Percentiles rank a stretch among this genome's conserved stretches.
phyloP scores from a whole-genome alignment of 2,113 vertebrate species.

The Trematocara macrostoma region DNA sequence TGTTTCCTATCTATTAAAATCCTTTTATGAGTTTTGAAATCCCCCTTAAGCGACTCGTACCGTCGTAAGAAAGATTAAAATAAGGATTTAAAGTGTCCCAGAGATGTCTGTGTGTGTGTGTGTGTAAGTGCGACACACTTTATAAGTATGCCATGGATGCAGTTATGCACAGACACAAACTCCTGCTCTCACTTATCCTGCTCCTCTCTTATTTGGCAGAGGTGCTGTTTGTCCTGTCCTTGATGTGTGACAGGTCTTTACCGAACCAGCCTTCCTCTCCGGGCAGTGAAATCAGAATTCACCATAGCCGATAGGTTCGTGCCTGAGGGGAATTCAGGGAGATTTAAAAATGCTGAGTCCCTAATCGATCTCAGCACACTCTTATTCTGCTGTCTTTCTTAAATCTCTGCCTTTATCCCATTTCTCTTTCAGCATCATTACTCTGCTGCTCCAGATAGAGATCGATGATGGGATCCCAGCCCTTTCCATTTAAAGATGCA shows the following conservation, averaged over 20 bases:
- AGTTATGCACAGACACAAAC: background rate
- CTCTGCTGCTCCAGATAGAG: conserved; percentile 42
- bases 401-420: conserved; percentile 62
- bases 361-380: conserved; percentile 58
- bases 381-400: conserved; percentile 57
- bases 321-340: conserved; percentile 52
- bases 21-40: conserved; percentile 42
- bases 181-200: background rate
- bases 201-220: background rate
- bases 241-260: conserved; percentile 52
- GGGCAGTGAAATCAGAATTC: conserved; percentile 51
- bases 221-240: conserved; percentile 50
- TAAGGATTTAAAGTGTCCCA: conserved; percentile 19
- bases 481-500: conserved; percentile 52
- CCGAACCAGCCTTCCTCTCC: conserved; percentile 44
- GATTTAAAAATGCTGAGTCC: conserved; percentile 68
- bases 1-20: conserved; percentile 41
- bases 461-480: conserved; percentile 47
- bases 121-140: background rate
- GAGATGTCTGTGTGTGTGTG: background rate
- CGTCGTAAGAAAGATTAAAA: background rate
- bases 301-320: conserved; percentile 44
- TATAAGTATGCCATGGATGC: background rate
- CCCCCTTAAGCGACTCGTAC: conserved; percentile 22
- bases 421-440: conserved; percentile 56